These are phyloP conservation scores for Gallinago stenura DNA, from an alignment of 2,797 vertebrate species.

Conservation along the genomic window DNA sequence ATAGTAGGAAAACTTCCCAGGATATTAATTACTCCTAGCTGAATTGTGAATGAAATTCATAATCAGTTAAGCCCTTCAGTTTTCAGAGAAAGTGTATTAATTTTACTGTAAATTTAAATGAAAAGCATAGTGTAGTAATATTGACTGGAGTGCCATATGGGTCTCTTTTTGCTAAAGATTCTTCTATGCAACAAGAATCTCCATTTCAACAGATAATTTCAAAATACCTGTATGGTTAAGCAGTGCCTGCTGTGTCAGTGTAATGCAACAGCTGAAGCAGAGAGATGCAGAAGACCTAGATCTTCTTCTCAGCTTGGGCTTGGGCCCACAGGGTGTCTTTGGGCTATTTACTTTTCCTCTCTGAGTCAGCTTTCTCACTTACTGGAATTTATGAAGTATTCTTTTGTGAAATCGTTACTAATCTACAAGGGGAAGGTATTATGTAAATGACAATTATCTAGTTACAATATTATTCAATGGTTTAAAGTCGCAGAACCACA, in stretches of 20 bases:
- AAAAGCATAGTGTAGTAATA: not conserved
- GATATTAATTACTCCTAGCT: not conserved
- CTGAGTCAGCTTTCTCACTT: not conserved
- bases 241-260: not conserved
- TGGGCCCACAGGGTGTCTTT: not conserved
- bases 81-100: not conserved
- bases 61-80: not conserved
- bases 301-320: not conserved
- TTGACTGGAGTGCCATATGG: not conserved
- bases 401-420: not conserved
- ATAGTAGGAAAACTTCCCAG: not conserved
- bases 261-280: not conserved
- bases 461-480: not conserved
- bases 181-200: not conserved
- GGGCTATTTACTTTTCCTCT: not conserved
- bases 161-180: not conserved
- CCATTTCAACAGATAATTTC: not conserved
- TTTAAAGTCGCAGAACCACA: not conserved
- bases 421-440: not conserved
- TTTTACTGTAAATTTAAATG: not conserved
- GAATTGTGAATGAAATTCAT: not conserved
- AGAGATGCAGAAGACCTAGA: not conserved
- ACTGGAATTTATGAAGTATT: not conserved
- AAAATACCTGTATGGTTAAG: not conserved
- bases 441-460: not conserved